Base-by-base conservation (phyloP, 2,888 invertebrate genomes). In the Ctena decussata region DNA sequence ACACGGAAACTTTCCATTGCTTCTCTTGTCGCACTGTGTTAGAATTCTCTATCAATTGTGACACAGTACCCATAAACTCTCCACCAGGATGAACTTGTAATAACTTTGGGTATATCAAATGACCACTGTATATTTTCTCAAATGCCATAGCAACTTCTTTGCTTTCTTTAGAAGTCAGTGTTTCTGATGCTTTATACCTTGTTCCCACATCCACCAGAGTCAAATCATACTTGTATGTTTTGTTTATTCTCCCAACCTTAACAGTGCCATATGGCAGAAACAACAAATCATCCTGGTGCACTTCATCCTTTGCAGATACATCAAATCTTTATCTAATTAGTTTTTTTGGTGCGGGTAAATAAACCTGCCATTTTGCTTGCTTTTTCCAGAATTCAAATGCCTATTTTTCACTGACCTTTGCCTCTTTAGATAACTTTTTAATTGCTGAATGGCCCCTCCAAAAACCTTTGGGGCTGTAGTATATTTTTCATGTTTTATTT, bases 181-280 rank as follows among this genome's bases (percentile, higher is more conserved):
- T 88, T 41, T 88, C 89, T 71, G 90, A 85, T 77, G 82, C 85
- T 80, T 90, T 90, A 21, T 60, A 60, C 21, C 86, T 85, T 11
- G 73, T 37, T 32, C 80, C 87, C 24, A 88, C 82, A 81, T 90
- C 84, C 49, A 88, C 88, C 11, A 88, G 53, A 15, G 84, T 86
- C 35, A 89, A 70, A 21, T 83, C 87, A 72, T 87, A 90, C 72
- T 89, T 89, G 65, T 87, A 87, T 41, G 78, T 86, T 79, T 84
- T 84, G 53, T 65, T 57, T 69, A n/a, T 21, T 21, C 5, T 18
- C 35, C 70, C 37, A 24, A n/a, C 37, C 37, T 37, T 41, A 53
- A 82, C 73, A 37, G 65, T 65, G 41, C 84, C 89, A 57, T 87
- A 83, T 37, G 87, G 85, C 39, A 87, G 44, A 76, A 76, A 87